phyloP scores from a whole-genome alignment of 35 echinoderm and acorn worm genomes.

The Holothuria glaberrima region DNA sequence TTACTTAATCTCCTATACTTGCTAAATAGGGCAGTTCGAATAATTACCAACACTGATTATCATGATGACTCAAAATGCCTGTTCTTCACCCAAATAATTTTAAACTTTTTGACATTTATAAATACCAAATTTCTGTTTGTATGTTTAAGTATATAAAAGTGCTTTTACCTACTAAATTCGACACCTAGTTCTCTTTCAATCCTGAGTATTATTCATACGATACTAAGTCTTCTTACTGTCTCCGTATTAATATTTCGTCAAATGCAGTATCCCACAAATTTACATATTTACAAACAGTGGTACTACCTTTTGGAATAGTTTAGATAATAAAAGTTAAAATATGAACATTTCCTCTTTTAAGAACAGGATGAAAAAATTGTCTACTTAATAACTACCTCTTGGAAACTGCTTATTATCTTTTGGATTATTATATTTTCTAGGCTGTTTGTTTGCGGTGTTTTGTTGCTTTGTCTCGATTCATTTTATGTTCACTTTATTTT shows the following conservation, averaged over 20 bases:
- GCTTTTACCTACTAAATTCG: not conserved
- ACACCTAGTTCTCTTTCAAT: not conserved
- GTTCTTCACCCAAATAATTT: not conserved
- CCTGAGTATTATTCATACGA: not conserved
- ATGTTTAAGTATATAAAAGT: too few species aligned
- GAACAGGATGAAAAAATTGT: too few species aligned
- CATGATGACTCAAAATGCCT: not conserved
- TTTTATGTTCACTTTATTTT: too few species aligned
- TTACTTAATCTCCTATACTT: not conserved
- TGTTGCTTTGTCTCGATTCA: too few species aligned
- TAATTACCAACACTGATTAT: too few species aligned
- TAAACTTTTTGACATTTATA: not conserved
- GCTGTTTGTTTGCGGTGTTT: too few species aligned
- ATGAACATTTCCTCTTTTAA: not conserved
- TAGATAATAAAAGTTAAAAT: not conserved
- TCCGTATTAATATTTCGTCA: not conserved
- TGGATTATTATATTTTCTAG: too few species aligned
- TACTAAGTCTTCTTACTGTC: too few species aligned
- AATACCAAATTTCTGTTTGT: too few species aligned
- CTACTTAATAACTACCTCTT: too few species aligned
- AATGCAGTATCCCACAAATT: not conserved
- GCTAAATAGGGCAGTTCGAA: not conserved
- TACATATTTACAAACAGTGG: not conserved
- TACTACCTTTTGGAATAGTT: not conserved
- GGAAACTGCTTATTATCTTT: too few species aligned